phyloP scores from a whole-genome alignment of 2,888 invertebrate species.

The Andricus curvator region DNA sequence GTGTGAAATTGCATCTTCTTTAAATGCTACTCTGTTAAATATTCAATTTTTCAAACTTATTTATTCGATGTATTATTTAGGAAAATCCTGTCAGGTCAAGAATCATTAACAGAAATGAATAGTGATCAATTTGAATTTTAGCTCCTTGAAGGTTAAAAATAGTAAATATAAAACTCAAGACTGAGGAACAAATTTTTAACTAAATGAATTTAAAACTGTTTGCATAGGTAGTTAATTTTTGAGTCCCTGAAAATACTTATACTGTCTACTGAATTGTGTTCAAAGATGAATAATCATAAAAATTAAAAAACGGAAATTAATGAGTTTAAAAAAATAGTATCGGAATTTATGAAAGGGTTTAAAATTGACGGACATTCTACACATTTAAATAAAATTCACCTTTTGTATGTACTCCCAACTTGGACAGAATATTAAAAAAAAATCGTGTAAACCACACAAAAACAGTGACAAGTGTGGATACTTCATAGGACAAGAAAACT shows the following conservation, averaged over 20 bases:
- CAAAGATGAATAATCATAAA: background rate
- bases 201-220: no score
- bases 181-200: no score
- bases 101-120: no score
- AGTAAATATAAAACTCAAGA: no score
- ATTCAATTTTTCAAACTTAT: background rate
- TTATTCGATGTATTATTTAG: background rate
- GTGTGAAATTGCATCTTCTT: background rate
- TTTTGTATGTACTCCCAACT: background rate
- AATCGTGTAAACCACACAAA: conserved; percentile 31
- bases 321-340: background rate
- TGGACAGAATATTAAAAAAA: background rate
- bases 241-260: background rate
- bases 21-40: background rate
- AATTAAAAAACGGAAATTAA: background rate
- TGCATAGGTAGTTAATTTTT: background rate
- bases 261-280: background rate
- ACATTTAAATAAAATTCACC: background rate
- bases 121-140: no score
- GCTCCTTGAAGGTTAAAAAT: no score
- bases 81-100: no score
- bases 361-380: no score
- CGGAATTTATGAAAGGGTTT: no score
- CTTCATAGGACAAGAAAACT: background rate
- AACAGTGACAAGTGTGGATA: conserved; percentile 29